Conservation (phyloP, 2,888 invertebrate species). For the Drosophila maculinotata region DNA sequence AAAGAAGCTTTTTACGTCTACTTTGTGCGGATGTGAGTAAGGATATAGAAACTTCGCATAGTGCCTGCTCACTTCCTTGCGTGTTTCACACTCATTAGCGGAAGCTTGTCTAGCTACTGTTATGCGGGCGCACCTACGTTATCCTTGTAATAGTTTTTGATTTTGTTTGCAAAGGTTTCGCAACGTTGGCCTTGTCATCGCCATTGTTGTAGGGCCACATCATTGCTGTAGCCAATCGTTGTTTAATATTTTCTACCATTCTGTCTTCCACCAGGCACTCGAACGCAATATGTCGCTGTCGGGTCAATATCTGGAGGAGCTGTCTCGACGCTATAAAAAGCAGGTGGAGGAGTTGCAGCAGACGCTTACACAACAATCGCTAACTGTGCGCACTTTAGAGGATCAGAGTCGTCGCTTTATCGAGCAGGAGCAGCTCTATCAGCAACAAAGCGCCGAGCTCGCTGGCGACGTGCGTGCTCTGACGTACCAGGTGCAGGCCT, state of each 20-base stretch:
- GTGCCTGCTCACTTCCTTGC: slow-evolving; percentile 57
- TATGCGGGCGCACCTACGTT: slow-evolving; percentile 29
- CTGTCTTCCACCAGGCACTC: slow-evolving; percentile 88
- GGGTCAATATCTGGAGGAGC: slow-evolving; percentile 97
- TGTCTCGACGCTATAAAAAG: slow-evolving; percentile 97
- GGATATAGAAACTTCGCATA: slow-evolving; percentile 15
- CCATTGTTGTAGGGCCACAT: slow-evolving; percentile 37
- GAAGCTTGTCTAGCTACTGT: slow-evolving; percentile 18
- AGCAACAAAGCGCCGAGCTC: slow-evolving; percentile 90
- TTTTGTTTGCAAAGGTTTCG: slow-evolving; percentile 25
- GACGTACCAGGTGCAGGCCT: slow-evolving; percentile 87
- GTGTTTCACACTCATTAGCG: slow-evolving; percentile 69
- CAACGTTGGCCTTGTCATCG: slow-evolving; percentile 32
- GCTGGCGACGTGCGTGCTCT: slow-evolving; percentile 89
- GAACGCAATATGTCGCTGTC: slow-evolving; percentile 99
- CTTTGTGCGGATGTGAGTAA: not conserved
- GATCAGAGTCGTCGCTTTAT: slow-evolving; percentile 90
- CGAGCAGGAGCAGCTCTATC: slow-evolving; percentile 91
- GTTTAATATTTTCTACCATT: slow-evolving; percentile 15
- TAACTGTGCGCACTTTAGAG: slow-evolving; percentile 90
- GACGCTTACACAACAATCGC: slow-evolving; percentile 92
- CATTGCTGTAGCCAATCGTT: slow-evolving; percentile 4
- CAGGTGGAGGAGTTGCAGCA: slow-evolving; percentile 98
- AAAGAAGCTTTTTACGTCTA: not conserved
- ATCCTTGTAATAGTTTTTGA: slow-evolving; percentile 55